Conservation (phyloP, 2,888 invertebrate species). For the Stratiomys singularior region DNA sequence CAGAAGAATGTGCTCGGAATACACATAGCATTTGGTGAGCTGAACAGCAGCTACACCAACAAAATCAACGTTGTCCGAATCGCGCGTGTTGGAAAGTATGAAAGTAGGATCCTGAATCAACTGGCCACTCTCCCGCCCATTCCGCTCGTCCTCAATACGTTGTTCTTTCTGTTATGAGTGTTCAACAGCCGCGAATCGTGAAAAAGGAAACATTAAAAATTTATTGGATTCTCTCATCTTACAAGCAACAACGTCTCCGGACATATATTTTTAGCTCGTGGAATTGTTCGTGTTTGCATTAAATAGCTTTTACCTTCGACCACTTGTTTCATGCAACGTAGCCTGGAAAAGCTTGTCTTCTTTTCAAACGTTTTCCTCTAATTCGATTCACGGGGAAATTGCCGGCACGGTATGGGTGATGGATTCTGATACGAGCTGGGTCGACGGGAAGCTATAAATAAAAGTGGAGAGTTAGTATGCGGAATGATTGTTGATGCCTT, state of each 20-base stretch:
- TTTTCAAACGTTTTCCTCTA: too few species aligned
- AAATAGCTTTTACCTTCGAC: not conserved
- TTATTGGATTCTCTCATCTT: not conserved
- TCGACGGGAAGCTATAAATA: too few species aligned
- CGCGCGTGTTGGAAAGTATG: not conserved
- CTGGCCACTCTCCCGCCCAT: too few species aligned
- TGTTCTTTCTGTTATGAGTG: not conserved
- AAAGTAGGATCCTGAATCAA: not conserved
- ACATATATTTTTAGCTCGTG: not conserved
- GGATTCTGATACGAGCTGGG: too few species aligned
- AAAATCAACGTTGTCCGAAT: not conserved
- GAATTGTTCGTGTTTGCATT: not conserved
- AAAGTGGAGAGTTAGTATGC: too few species aligned
- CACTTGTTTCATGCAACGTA: too few species aligned
- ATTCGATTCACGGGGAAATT: too few species aligned
- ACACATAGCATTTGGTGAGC: not conserved
- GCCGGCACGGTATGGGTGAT: too few species aligned
- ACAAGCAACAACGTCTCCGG: not conserved
- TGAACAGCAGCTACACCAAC: not conserved
- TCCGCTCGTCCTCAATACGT: not conserved
- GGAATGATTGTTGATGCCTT: too few species aligned
- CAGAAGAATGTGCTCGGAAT: not conserved
- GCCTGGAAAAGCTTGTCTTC: too few species aligned
- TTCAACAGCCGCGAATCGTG: not conserved
- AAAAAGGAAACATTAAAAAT: constrained; percentile 14